Base-by-base conservation (phyloP, 2,113 vertebrate species). In the Acanthisitta chloris region DNA sequence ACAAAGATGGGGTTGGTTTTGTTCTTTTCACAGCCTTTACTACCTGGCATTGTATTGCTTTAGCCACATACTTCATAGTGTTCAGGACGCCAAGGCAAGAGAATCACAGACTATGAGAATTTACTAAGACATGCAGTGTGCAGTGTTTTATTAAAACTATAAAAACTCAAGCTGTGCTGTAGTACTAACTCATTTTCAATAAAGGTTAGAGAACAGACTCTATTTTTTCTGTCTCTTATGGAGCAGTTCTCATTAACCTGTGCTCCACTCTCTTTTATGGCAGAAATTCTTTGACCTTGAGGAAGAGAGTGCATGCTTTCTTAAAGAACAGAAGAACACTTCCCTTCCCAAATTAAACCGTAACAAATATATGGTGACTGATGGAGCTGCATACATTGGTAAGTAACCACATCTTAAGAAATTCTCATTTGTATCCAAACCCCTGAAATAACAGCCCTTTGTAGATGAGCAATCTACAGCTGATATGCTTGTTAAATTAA, bases 331-430 rank as follows among this genome's bases (percentile, higher is more conserved):
- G 92, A 98, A 97, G 88, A 98, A 99, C 67, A 95, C 98, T 82
- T 98, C 97, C 33, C 84, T 98, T 74, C 98, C 98, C 49, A 99
- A 98, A 58, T 83, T 99, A 93, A 99, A 99, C 92, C 98, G 99
- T 86, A 99, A 99, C 97, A 99, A 99, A 96, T 99, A 99, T 21
- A 99, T 99, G 98, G 99, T 99, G 95, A 99, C 99, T 12, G 99
- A 99, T 31, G 98, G 96, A 93, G 98, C 98, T 8, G 97, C 99
- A 29, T 99, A 99, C 71, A 98, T 99, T 66, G 99, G 99, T 99
- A 97, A 97, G 98, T 97, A 91, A 80, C 46, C 21, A 59, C 31
- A 64, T 49, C 67, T 38, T 51, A 59, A 61, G n/a, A 64, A 49
- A 80, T 79, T 58, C 14, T 55, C 14, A 11, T 52, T 73, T 84